Evolutionary conservation across 1,140 invertebrate genomes (phyloP), one percentile per base, ranked within the genome.

Genomic region (Euglossa dilemma): DNA sequence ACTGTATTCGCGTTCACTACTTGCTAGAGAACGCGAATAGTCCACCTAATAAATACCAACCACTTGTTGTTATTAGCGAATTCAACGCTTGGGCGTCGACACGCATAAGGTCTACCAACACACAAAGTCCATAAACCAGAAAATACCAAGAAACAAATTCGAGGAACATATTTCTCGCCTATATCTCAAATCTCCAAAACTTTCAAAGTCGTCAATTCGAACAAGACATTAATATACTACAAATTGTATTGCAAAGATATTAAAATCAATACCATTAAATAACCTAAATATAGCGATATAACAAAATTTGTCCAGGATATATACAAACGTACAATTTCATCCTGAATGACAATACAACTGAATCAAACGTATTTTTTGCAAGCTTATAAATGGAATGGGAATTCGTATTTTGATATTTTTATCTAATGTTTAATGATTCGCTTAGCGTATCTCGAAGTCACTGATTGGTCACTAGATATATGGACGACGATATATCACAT

Each of bases 1-100:
- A 80, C 9, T n/a, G 25, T 71, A 43, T 12, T 25, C 23, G 7
- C 1, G 5, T 23, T 28, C 45, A 64, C 74, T 36, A 67, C 47
- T n/a, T 52, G 69, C 54, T 14, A 59, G 5, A 36, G 25, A 81
- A 67, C 25, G 16, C 3, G 11, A 25, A 76, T 57, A 25, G 59
- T 67, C 3, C 6, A 50, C 67, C 20, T 67, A 1, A 45, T 67
- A 80, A 72, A 54, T 43, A 43, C 56, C 64, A 69, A 72, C 50
- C 25, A 76, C 84, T 71, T 78, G 77, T 71, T 85, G 23, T 54
- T 71, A 52, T 77, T 23, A 78, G 63, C 57, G 18, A 2, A 52
- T 64, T 54, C 45, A 70, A 54, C 54, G 47, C 63, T 83, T 87
- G 85, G 85, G 85, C 85, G 85, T 87, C 47, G 69, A 74, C 85